Percentiles rank a stretch among this genome's conserved stretches.
Evolutionary conservation across 2,888 invertebrate genomes (phyloP).

Genomic region (Stenichneumon culpator): DNA sequence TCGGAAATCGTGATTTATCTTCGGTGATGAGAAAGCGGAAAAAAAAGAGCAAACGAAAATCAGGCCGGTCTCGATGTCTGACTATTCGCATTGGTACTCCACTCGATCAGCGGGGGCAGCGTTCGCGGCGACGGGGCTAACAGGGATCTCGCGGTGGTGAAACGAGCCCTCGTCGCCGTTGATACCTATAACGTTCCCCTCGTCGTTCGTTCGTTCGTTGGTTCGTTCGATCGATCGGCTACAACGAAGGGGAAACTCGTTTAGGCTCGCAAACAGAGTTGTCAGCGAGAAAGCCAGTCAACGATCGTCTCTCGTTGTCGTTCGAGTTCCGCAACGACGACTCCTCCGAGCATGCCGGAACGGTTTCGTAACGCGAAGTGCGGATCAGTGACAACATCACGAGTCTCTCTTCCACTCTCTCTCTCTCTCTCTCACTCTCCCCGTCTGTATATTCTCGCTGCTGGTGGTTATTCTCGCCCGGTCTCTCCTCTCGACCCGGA

Average conservation of each 20-base stretch:
- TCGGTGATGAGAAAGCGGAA: neutral
- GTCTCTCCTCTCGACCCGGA: constrained; percentile 50
- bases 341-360: constrained; percentile 8
- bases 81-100: constrained; percentile 58
- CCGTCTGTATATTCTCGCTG: neutral
- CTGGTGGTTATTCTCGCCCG: constrained; percentile 10
- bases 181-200: constrained; percentile 12
- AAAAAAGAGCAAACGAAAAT: neutral
- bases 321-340: constrained; percentile 58
- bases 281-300: constrained; percentile 70
- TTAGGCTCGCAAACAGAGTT: constrained; percentile 69
- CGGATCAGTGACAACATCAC: constrained; percentile 33
- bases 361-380: constrained; percentile 7
- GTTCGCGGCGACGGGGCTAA: constrained; percentile 51
- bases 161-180: constrained; percentile 43
- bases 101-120: constrained; percentile 58
- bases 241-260: constrained; percentile 62
- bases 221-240: constrained; percentile 39
- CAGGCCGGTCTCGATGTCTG: constrained; percentile 41
- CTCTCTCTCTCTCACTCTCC: constrained; percentile 31
- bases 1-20: neutral
- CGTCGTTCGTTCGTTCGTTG: constrained; percentile 49
- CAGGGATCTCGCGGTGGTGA: constrained; percentile 38
- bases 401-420: constrained; percentile 21
- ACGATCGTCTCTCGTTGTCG: constrained; percentile 57